A percentile compares a stretch with the other conserved stretches of the same genome.
phyloP scores from a whole-genome alignment of 35 echinoderm and acorn worm genomes.

The Amphiura filiformis region DNA sequence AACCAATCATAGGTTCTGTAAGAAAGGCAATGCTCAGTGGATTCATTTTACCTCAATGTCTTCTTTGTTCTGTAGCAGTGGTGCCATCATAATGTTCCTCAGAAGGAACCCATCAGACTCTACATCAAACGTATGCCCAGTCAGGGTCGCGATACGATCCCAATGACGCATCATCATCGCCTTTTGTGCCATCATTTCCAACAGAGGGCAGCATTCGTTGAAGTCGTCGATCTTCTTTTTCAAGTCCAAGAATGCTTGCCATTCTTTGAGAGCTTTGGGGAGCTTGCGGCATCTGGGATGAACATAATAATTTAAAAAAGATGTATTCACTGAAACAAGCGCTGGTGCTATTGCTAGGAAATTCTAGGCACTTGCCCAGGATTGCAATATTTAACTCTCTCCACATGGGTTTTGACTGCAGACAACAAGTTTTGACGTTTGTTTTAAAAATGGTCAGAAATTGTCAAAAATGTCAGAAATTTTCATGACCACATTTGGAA shows the following conservation, averaged over 20 bases:
- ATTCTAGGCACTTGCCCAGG: background rate
- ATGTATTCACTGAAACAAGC: background rate
- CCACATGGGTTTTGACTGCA: background rate
- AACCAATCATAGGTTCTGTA: no score
- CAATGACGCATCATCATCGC: constrained; percentile 97
- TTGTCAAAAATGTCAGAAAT: no score
- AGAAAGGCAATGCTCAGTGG: no score
- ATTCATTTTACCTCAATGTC: constrained; percentile 98
- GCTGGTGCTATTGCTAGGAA: background rate
- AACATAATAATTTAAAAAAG: background rate
- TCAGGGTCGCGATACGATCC: constrained; percentile 83
- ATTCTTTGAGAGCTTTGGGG: constrained; percentile 98
- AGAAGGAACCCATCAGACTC: constrained; percentile 92
- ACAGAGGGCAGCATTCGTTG: constrained; percentile 91
- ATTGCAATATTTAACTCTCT: background rate
- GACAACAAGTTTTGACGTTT: no score
- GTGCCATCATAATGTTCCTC: constrained; percentile 98
- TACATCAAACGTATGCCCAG: constrained; percentile 92
- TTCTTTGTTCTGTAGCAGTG: constrained; percentile 89
- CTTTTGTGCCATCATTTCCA: constrained; percentile 99
- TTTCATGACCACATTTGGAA: no score
- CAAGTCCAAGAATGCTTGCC: constrained; percentile 97
- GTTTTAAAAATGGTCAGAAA: no score
- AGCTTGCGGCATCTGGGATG: constrained; percentile 86
- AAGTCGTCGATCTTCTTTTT: constrained; percentile 99